Evolutionary conservation across 92 coral and sea anemone species (phyloP), one percentile per base, ranked within the genome.

Genomic region (Palythoa grandis): DNA sequence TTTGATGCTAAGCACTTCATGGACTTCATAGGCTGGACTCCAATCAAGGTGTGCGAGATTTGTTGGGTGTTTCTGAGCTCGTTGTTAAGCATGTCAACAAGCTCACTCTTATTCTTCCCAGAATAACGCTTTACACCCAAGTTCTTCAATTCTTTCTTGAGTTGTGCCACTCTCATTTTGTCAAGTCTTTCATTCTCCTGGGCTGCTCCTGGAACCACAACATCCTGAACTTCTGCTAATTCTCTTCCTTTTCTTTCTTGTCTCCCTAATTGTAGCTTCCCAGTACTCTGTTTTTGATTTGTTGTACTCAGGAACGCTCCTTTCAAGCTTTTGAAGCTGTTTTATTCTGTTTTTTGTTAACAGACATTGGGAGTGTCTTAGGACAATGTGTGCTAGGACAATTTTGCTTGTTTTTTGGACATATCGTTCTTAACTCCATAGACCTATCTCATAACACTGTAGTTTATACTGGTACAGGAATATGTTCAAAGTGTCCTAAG

Each of bases 341-440:
- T 50, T 19, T 1, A 77, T 52, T 0, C 54, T 17, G 52, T 77
- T 63, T 39, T 58, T 70, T 8, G 83, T 77, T 20, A 38, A 40
- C 83, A 78, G 70, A 57, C 57, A 13, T 78, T n/a, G 57, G 5
- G 70, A 57, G 29, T 78, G 83, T 0, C 71, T 60, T 0, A 78
- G 7, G 8, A 78, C 83, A 57, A 37, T 61, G n/a, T n/a, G n/a
- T n/a, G n/a, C n/a, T n/a, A n/a, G n/a, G n/a, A n/a, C n/a, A n/a
- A n/a, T n/a, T n/a, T n/a, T n/a, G n/a, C n/a, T n/a, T n/a, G n/a
- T n/a, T n/a, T n/a, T n/a, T n/a, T n/a, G n/a, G n/a, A n/a, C n/a
- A n/a, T n/a, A n/a, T n/a, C n/a, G n/a, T n/a, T n/a, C n/a, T n/a
- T n/a, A n/a, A n/a, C n/a, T n/a, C n/a, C n/a, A n/a, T n/a, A n/a